Conservation (phyloP, 2,888 invertebrate genomes). For the Scotopteryx bipunctaria region DNA sequence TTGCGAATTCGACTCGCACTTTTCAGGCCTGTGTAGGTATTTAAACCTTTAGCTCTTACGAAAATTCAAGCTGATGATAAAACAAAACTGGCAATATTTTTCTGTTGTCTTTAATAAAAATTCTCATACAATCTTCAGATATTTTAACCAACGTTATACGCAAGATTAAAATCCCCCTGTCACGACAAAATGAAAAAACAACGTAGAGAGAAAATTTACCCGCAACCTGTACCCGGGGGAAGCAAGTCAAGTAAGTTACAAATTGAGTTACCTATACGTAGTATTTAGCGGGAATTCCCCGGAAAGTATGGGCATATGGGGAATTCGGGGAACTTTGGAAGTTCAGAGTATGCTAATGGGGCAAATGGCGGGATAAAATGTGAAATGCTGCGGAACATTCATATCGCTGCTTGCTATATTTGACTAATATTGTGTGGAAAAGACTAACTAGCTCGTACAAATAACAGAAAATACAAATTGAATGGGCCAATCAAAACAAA, state of each 20-base stretch:
- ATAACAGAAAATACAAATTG: no score
- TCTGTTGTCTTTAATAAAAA: neutral
- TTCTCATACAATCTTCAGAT: neutral
- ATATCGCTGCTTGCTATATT: neutral
- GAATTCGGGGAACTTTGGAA: conserved; percentile 15
- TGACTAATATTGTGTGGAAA: no score
- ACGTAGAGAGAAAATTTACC: conserved; percentile 8
- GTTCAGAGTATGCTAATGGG: conserved; percentile 12
- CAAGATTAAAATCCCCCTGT: conserved; percentile 28
- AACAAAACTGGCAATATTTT: neutral
- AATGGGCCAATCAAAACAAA: no score
- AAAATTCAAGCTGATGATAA: no score
- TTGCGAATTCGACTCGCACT: no score
- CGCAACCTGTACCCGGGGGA: conserved; percentile 36
- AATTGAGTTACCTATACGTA: conserved; percentile 22
- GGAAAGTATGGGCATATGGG: conserved; percentile 15
- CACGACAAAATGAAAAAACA: conserved; percentile 40
- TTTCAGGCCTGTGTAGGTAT: no score
- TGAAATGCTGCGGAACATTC: neutral
- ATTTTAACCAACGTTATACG: neutral
- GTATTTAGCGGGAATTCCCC: conserved; percentile 17
- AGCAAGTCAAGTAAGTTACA: conserved; percentile 30
- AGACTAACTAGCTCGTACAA: no score
- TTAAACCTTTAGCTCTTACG: no score
- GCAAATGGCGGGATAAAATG: conserved; percentile 8